Evolutionary conservation across 2,888 invertebrate species (phyloP).

Genomic region (Stegana nigrithorax): DNA sequence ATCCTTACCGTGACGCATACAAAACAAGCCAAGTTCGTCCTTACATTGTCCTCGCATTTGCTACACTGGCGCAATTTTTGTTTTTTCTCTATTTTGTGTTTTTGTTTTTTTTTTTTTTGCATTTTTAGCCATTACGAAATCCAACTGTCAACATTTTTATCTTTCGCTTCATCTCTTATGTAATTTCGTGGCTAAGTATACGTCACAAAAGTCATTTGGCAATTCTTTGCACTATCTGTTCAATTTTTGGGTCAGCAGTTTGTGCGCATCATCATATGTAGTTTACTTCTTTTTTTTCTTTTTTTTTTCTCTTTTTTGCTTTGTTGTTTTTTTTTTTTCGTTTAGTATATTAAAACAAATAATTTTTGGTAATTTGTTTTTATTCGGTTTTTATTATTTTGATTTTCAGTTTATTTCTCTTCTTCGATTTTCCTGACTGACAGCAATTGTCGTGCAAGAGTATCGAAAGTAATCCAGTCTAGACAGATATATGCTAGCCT

Average conservation of each 20-base stretch:
- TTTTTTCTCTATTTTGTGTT: too few species aligned
- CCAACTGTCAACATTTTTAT: conserved; percentile 9
- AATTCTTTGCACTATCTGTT: not conserved
- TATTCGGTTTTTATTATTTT: too few species aligned
- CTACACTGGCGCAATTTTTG: too few species aligned
- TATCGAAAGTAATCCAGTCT: not conserved
- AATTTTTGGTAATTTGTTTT: not conserved
- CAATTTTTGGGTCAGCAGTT: too few species aligned
- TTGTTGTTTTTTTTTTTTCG: not conserved
- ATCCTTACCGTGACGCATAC: too few species aligned
- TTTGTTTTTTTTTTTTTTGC: not conserved
- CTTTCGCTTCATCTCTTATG: not conserved
- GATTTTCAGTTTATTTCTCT: not conserved
- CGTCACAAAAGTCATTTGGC: not conserved
- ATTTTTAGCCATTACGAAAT: not conserved
- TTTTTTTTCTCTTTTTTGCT: not conserved
- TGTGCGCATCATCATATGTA: too few species aligned
- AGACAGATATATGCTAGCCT: too few species aligned
- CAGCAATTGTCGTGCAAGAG: too few species aligned
- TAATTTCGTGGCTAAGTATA: not conserved
- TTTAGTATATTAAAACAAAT: not conserved
- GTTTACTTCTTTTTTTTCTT: not conserved
- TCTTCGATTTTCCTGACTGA: too few species aligned
- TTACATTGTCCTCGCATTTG: too few species aligned
- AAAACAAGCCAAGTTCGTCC: too few species aligned